A percentile compares a stretch with the other conserved stretches of the same genome.
These are phyloP conservation scores for Engystomops pustulosus DNA, from an alignment of 2,113 vertebrate genomes.

Conservation along the genomic window DNA sequence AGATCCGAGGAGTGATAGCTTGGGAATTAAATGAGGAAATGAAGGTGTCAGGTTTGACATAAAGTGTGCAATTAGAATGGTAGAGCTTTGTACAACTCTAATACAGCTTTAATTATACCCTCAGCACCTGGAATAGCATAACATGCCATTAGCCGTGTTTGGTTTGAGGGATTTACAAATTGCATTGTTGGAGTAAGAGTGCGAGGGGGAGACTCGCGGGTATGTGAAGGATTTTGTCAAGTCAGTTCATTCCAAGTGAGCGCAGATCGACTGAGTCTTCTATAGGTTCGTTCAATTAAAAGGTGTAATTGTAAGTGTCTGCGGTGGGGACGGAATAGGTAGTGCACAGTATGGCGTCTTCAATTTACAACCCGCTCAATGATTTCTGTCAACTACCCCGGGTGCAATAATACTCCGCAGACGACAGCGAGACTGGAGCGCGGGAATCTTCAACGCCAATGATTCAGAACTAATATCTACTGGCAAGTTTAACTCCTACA, in stretches of 20 bases:
- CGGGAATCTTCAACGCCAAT: conserved; percentile 8
- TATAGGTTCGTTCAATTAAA: conserved; percentile 38
- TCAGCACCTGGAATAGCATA: conserved; percentile 34
- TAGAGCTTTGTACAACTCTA: conserved; percentile 27
- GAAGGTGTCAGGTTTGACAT: conserved; percentile 38
- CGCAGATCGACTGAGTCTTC: conserved; percentile 24
- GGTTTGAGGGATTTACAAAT: conserved; percentile 42
- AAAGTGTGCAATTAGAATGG: conserved; percentile 38
- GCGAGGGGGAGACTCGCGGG: conserved; percentile 1
- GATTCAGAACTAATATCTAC: conserved; percentile 30
- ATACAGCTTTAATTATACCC: conserved; percentile 52
- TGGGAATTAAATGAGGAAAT: conserved; percentile 43
- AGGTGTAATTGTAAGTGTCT: conserved; percentile 27
- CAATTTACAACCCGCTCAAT: conserved; percentile 31
- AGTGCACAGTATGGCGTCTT: conserved; percentile 11
- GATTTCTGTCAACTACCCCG: conserved; percentile 40
- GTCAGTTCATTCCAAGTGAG: neutral
- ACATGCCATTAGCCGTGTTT: conserved; percentile 31
- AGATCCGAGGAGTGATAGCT: neutral
- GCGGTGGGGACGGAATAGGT: conserved; percentile 9
- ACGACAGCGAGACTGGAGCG: neutral
- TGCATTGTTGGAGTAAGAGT: conserved; percentile 30
- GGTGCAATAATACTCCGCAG: conserved; percentile 37
- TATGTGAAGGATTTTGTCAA: conserved; percentile 1
- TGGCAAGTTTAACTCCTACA: neutral